Evolutionary conservation across 2,888 invertebrate species (phyloP).

Genomic region (Rhagonycha lutea): DNA sequence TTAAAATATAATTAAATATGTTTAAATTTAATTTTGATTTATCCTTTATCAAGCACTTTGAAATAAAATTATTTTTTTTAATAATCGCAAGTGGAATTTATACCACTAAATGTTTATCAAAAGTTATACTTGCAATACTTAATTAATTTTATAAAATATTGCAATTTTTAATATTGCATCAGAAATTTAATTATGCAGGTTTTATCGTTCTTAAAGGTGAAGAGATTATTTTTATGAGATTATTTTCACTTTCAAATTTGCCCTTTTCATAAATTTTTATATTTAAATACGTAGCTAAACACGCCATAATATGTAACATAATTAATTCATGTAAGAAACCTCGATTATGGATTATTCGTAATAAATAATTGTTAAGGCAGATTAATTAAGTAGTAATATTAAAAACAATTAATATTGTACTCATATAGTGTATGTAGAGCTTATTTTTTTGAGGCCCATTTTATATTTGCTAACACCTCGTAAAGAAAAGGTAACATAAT

Average conservation of each 20-base stretch:
- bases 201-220: not conserved
- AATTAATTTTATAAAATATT: not conserved
- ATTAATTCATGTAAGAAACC: too few relatives aligned
- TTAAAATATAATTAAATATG: not conserved
- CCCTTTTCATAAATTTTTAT: too few relatives aligned
- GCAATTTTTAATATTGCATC: not conserved
- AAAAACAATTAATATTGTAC: too few relatives aligned
- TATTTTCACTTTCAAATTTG: not conserved
- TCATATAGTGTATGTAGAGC: too few relatives aligned
- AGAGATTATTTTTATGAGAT: not conserved
- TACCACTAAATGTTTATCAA: not conserved
- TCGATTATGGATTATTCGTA: too few relatives aligned
- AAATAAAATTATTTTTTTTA: not conserved
- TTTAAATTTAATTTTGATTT: not conserved
- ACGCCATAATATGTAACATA: too few relatives aligned
- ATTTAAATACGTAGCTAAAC: too few relatives aligned
- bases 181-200: not conserved
- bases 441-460: too few relatives aligned
- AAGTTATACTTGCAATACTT: not conserved
- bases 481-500: too few relatives aligned
- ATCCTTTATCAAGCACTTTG: not conserved
- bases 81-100: not conserved
- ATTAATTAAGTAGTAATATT: too few relatives aligned
- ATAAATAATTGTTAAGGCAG: too few relatives aligned
- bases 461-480: too few relatives aligned